Evolutionary conservation across 2,888 invertebrate species (phyloP), one percentile per base, ranked within the genome.

Genomic region (Phengaris alcon): DNA sequence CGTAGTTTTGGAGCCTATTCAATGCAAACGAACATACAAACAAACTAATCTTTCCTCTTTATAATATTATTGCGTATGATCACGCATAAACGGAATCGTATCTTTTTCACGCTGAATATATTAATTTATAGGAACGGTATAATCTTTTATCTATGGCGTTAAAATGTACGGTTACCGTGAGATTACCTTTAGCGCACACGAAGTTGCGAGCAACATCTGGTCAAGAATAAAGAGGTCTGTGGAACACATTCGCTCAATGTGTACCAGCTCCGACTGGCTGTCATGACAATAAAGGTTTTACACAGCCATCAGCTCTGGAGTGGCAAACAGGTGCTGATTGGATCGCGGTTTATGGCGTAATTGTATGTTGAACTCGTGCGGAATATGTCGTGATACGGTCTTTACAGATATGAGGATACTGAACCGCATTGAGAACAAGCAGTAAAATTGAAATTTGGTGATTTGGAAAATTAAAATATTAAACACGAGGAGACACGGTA

Each of bases 321-420:
- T 59, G 48, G 48, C 69, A 51, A 69, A 51, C 69, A 69, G 69
- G 48, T 15, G 51, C n/a, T 69, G 69, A 69, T 69, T 69, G 68
- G 68, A 15, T 69, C 48, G 69, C n/a, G 5, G 22, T 51, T 69
- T 69, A 69, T 15, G 51, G 4, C 69, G 46, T 9, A 46, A 13
- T n/a, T 9, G 48, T 13, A 9, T 7, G 59, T 59, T 59, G 59
- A 59, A 59, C 59, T 15, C 48, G 48, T 48, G 48, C 48, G 48
- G 48, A 48, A 59, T 15, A 22, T 6, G 59, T 22, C 22, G 59
- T 59, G 10, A 22, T 59, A 5, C 10, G 1, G 22, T 22, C 22
- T 22, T 22, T 6, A 35, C 57, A 15, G 15, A 57, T 15, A 57
- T 0, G 57, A 57, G 57, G 57, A 15, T n/a, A n/a, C 15, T 57